Percentiles rank a stretch among this genome's conserved stretches.
Conservation (phyloP, 2,888 invertebrate species). For the Molorchus minor region DNA sequence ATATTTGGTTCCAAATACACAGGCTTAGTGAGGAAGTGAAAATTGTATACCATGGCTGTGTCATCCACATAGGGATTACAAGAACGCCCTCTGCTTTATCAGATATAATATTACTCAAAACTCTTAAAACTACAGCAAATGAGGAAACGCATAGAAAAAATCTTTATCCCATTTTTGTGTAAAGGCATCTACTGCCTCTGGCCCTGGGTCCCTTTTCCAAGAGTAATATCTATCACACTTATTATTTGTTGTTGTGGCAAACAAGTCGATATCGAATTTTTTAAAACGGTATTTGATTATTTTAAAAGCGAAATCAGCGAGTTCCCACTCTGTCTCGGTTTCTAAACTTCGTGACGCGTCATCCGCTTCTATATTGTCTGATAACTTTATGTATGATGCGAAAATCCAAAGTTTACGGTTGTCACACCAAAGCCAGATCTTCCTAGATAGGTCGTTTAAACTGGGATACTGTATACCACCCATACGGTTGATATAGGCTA, state of each 20-base stretch:
- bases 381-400: constrained; percentile 36
- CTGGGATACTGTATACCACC: constrained; percentile 36
- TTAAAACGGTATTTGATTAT: constrained; percentile 12
- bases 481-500: constrained; percentile 40
- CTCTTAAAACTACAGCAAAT: neutral
- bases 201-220: constrained; percentile 35
- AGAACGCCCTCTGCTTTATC: constrained; percentile 46
- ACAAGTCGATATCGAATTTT: constrained; percentile 19
- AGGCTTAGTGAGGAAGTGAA: constrained; percentile 32
- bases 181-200: constrained; percentile 36
- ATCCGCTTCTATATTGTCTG: constrained; percentile 34
- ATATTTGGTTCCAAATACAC: constrained; percentile 16
- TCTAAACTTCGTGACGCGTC: constrained; percentile 10
- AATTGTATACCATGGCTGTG: constrained; percentile 49
- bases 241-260: constrained; percentile 19
- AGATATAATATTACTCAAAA: constrained; percentile 4
- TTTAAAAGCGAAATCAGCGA: constrained; percentile 17
- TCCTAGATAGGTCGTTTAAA: constrained; percentile 37
- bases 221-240: constrained; percentile 27
- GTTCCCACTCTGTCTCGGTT: constrained; percentile 27
- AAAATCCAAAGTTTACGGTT: constrained; percentile 34
- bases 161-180: constrained; percentile 33
- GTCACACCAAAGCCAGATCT: constrained; percentile 46
- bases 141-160: constrained; percentile 37
- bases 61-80: constrained; percentile 47